Base-by-base conservation (phyloP, 2,113 vertebrate species). In the Aegithalos caudatus region DNA sequence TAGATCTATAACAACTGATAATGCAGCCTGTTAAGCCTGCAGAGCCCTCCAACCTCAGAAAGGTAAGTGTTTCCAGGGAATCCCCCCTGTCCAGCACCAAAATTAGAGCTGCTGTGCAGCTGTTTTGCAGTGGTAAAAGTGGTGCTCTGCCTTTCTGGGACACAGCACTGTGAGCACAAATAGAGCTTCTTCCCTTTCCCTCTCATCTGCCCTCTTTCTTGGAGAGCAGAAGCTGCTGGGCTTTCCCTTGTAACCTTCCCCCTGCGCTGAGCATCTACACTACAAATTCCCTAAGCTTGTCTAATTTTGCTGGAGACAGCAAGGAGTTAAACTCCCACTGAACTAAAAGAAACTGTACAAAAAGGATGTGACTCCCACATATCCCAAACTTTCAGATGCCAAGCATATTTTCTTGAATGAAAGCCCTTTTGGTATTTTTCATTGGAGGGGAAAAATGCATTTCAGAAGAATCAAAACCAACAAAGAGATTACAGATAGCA, bases 331-430 rank as follows among this genome's bases (percentile, higher is more conserved):
- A 97, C 88, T 84, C 92, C 69, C 86, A 86, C 95, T 95, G 77
- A 86, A 81, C 92, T 89, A 88, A 95, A 98, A 81, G 91, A 74
- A 96, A 74, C 77, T 95, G 94, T 90, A 96, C 60, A 20, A 96
- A 97, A 97, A 98, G 95, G 92, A 93, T 96, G 80, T 97, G 92
- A 97, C 98, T 98, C 98, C 98, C 97, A 98, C 98, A 71, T 97
- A 94, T 95, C 95, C 93, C 89, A 97, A 96, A 95, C 89, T 97
- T 98, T 96, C 27, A 48, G 90, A 98, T 98, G 97, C 98, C 92
- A 25, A 81, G 91, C 97, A 98, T 98, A 98, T 97, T 98, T 98
- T 97, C 97, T 83, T 98, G 97, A 98, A 98, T 98, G 96, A 98
- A 98, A 97, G 96, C 74, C 90, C 88, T 97, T 94, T 97, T 96